These are phyloP conservation scores for Drosophila obscura DNA, from an alignment of 1,140 invertebrate genomes.

Conservation along the genomic window DNA sequence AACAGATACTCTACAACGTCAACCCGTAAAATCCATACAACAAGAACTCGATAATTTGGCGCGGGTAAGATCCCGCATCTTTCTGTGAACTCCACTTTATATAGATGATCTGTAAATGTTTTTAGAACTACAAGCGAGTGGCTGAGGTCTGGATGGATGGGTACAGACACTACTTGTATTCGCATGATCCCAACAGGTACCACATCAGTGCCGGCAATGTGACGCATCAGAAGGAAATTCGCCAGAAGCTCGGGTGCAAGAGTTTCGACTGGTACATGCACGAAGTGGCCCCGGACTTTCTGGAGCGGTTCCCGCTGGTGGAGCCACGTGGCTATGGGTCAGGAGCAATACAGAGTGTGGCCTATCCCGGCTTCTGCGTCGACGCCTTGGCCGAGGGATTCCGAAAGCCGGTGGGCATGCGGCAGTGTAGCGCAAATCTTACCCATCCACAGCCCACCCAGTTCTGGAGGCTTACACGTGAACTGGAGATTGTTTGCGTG, in stretches of 20 bases:
- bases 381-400: conserved; percentile 88
- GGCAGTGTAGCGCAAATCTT: conserved; percentile 45
- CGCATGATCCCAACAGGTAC: conserved; percentile 86
- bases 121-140: conserved; percentile 90
- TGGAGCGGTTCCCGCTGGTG: conserved; percentile 90
- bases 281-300: conserved; percentile 91
- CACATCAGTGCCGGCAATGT: conserved; percentile 88
- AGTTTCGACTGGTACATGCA: conserved; percentile 94
- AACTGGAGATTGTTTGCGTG: conserved; percentile 49
- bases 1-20: conserved; percentile 78
- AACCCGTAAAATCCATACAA: too few species aligned
- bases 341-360: conserved; percentile 90
- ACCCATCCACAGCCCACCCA: conserved; percentile 55
- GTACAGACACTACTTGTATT: conserved; percentile 90
- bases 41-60: conserved; percentile 74
- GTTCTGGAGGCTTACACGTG: conserved; percentile 85
- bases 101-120: neutral
- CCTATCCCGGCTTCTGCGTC: conserved; percentile 88
- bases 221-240: conserved; percentile 86
- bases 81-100: conserved; percentile 14
- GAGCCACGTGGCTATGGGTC: conserved; percentile 88
- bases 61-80: conserved; percentile 88
- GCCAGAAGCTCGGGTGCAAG: conserved; percentile 90
- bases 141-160: conserved; percentile 96
- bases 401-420: conserved; percentile 87